Conservation (phyloP, 2,113 vertebrate genomes). For the Lynx canadensis region DNA sequence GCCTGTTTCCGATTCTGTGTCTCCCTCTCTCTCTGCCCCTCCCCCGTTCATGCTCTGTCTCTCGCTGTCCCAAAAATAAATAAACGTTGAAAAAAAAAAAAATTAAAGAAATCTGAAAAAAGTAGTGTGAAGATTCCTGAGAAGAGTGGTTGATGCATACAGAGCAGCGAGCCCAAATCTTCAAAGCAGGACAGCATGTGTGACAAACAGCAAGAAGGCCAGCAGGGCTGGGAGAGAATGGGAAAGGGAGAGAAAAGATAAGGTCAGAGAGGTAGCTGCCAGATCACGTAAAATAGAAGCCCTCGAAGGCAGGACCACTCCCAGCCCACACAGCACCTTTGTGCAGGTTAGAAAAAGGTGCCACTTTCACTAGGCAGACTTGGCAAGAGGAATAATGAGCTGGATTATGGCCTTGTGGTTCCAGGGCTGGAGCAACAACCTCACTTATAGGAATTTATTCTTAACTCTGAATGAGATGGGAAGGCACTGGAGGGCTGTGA, state of each 20-base stretch:
- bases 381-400: background rate
- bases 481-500: background rate
- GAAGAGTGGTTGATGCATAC: background rate
- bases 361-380: background rate
- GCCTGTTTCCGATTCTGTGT: too few relatives aligned
- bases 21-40: too few relatives aligned
- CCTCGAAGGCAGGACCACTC: background rate
- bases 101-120: constrained; percentile 18
- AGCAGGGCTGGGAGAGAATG: background rate
- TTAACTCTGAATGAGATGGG: background rate
- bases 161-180: background rate
- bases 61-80: too few relatives aligned
- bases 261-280: background rate
- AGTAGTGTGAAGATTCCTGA: background rate
- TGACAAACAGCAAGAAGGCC: background rate
- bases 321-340: background rate
- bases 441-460: background rate
- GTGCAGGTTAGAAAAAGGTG: background rate
- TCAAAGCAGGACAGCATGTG: background rate
- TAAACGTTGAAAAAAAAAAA: too few relatives aligned
- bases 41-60: too few relatives aligned
- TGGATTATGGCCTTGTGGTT: background rate
- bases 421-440: background rate
- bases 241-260: background rate
- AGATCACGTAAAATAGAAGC: background rate